phyloP scores from a whole-genome alignment of 2,113 vertebrate genomes.

The Melanostigma gelatinosum region DNA sequence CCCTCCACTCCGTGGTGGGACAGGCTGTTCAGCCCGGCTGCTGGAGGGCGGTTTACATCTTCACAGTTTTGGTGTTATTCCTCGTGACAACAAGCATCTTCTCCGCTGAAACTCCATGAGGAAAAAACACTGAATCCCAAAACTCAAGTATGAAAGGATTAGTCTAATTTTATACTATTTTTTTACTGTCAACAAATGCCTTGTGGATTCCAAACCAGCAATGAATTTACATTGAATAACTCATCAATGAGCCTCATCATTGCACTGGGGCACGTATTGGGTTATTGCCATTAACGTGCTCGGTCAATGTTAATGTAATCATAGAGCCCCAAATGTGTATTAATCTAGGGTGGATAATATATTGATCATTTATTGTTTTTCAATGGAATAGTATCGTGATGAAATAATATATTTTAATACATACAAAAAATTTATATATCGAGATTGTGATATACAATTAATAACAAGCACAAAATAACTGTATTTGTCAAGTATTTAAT shows the following conservation, averaged over 20 bases:
- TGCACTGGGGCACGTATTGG: too few relatives aligned
- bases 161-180: not conserved
- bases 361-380: not conserved
- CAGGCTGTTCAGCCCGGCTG: not conserved
- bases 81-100: conserved; percentile 24
- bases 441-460: too few relatives aligned
- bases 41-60: conserved; percentile 15
- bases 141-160: conserved; percentile 1
- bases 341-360: not conserved
- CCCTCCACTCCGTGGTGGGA: not conserved
- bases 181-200: not conserved
- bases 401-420: too few relatives aligned
- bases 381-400: too few relatives aligned
- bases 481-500: too few relatives aligned
- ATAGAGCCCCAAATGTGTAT: not conserved
- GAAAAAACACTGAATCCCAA: not conserved
- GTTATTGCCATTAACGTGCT: too few relatives aligned
- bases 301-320: not conserved
- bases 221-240: not conserved
- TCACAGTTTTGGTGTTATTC: conserved; percentile 4
- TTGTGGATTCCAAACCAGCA: not conserved
- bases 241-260: not conserved
- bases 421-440: too few relatives aligned
- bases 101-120: not conserved
- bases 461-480: too few relatives aligned